Conservation (phyloP, 2,113 vertebrate genomes). For the Oreochromis spilurus region DNA sequence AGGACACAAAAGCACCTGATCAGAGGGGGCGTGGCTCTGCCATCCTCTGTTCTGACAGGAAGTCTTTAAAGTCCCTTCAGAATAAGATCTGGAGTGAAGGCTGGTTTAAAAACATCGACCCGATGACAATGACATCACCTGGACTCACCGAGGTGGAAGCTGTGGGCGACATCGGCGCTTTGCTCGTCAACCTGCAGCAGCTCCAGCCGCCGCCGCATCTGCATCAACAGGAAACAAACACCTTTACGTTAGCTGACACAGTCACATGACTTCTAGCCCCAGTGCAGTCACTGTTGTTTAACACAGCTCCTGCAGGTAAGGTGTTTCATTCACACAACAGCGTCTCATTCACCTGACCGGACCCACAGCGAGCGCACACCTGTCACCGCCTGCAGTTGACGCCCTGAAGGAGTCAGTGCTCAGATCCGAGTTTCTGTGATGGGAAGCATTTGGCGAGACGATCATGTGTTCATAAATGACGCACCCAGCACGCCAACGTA, state of each 20-base stretch:
- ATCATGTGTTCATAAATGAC: neutral
- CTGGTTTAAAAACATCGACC: neutral
- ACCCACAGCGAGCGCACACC: neutral
- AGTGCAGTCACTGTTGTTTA: neutral
- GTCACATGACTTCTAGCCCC: neutral
- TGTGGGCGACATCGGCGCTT: conserved; percentile 79
- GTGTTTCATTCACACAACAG: neutral
- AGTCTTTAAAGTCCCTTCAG: neutral
- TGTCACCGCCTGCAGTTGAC: neutral
- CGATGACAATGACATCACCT: neutral
- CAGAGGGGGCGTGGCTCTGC: neutral
- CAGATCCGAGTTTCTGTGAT: neutral
- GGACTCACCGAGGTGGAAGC: conserved; percentile 78
- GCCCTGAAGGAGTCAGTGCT: neutral
- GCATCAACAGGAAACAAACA: neutral
- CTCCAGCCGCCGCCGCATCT: conserved; percentile 82
- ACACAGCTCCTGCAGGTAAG: neutral
- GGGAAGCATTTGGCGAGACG: neutral
- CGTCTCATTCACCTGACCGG: neutral
- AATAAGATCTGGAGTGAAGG: neutral
- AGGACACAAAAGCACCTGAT: neutral
- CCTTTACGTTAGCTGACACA: neutral
- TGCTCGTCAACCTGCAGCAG: conserved; percentile 78
- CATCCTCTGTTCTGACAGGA: neutral
- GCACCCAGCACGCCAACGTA: neutral